Percentiles rank a stretch among this genome's conserved stretches.
These are phyloP conservation scores for Tipula confusa DNA, from an alignment of 2,888 invertebrate species.

Conservation along the genomic window DNA sequence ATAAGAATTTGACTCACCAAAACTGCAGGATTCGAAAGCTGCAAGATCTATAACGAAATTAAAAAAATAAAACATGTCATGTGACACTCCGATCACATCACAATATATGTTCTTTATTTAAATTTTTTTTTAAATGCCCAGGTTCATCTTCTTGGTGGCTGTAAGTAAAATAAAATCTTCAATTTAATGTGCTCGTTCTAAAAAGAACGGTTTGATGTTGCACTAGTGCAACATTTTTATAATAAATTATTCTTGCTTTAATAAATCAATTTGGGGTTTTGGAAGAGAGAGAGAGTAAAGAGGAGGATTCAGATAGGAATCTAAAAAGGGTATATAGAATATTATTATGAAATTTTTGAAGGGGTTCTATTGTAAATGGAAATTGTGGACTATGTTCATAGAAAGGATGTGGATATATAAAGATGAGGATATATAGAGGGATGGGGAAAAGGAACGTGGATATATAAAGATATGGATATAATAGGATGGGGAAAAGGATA, in stretches of 20 bases:
- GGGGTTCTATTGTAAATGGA: neutral
- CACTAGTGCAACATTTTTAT: neutral
- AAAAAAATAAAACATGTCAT: neutral
- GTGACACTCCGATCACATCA: neutral
- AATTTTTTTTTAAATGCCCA: neutral
- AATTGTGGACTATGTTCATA: neutral
- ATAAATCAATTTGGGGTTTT: conserved; percentile 12
- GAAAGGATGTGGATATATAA: neutral
- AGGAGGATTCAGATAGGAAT: neutral
- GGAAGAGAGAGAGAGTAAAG: neutral
- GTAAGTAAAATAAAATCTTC: neutral
- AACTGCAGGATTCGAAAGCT: neutral
- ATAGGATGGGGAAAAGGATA: neutral
- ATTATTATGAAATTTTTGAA: neutral
- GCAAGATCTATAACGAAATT: neutral
- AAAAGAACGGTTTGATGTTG: neutral
- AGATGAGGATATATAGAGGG: too few relatives aligned
- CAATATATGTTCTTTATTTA: neutral
- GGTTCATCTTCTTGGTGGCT: too few relatives aligned
- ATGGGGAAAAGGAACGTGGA: neutral
- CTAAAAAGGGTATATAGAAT: neutral
- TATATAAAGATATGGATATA: too few relatives aligned
- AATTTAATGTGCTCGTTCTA: neutral
- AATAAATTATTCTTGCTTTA: neutral
- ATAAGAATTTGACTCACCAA: too few relatives aligned